Evolutionary conservation across 2,888 invertebrate species (phyloP), one percentile per base, ranked within the genome.

Genomic region (Pheosia tremula): DNA sequence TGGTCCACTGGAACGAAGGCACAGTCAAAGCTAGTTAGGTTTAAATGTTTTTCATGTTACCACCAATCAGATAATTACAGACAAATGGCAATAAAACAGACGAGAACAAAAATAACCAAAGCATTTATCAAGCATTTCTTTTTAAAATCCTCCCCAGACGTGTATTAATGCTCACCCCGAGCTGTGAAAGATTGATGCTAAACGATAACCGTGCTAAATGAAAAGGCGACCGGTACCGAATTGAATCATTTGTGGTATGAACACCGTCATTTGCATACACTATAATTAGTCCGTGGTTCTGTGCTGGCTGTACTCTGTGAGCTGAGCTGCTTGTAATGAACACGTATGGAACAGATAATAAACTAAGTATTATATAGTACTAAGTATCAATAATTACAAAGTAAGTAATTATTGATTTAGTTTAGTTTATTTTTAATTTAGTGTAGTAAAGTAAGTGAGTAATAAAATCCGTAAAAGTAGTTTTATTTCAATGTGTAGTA

Each of bases 181-280:
- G 71, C 39, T 74, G 72, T 74, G 66, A 77, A 79, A 86, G 88
- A 88, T 89, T 80, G 82, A 82, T 85, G 82, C 67, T 52, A 56
- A 56, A 67, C 75, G 89, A 90, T 90, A 89, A 80, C 78, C 65
- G 74, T 67, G 69, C 81, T 84, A 86, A 89, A 90, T 89, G 85
- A 88, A 90, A 89, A 87, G 82, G 79, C 79, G 75, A 70, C 74
- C 72, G 77, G 73, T 78, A 72, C 72, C 74, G 88, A 88, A 91
- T 92, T 90, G 90, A 91, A 89, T 87, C 84, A 89, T 90, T 90
- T 86, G 85, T 41, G 84, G 81, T 85, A 85, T 84, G 80, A 86
- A 87, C 83, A 81, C 71, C 79, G 85, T 85, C 83, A 90, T 92
- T 91, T 89, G 85, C 89, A 91, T 91, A 86, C 81, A 78, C 78